These are phyloP conservation scores for Bombus impatiens DNA, from an alignment of 1,140 invertebrate genomes.

Conservation along the genomic window DNA sequence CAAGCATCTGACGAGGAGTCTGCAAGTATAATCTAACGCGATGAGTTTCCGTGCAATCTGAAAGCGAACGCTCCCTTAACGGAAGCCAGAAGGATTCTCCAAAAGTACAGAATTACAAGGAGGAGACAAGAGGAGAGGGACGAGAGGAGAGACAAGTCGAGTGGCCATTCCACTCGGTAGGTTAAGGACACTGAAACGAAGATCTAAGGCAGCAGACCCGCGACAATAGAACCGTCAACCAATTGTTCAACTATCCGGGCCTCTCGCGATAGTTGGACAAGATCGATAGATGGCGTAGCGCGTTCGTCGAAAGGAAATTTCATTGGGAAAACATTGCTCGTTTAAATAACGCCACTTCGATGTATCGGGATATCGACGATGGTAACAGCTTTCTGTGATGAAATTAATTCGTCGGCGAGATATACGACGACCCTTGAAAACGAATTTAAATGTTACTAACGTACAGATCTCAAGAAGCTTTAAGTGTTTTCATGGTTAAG, in stretches of 20 bases:
- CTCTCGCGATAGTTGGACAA: conserved; percentile 41
- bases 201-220: conserved; percentile 51
- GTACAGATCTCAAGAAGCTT: not conserved
- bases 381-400: not conserved
- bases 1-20: conserved; percentile 24
- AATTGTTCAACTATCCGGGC: conserved; percentile 65
- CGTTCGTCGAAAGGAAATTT: conserved; percentile 61
- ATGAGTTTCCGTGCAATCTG: conserved; percentile 35
- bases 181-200: conserved; percentile 66
- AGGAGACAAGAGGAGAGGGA: not conserved
- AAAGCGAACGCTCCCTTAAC: conserved; percentile 19
- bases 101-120: conserved; percentile 45
- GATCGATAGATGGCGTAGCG: conserved; percentile 59
- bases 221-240: conserved; percentile 69
- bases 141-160: conserved; percentile 22
- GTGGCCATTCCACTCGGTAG: conserved; percentile 59
- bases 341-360: conserved; percentile 14
- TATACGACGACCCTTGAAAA: not conserved
- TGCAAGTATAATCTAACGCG: conserved; percentile 41
- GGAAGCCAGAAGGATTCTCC: conserved; percentile 39
- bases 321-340: conserved; percentile 42
- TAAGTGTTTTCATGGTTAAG: no score
- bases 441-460: not conserved
- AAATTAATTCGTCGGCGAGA: not conserved
- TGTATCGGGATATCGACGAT: not conserved